A percentile compares a stretch with the other conserved stretches of the same genome.
Conservation (phyloP, 2,113 vertebrate species). For the Nycticebus coucang region DNA sequence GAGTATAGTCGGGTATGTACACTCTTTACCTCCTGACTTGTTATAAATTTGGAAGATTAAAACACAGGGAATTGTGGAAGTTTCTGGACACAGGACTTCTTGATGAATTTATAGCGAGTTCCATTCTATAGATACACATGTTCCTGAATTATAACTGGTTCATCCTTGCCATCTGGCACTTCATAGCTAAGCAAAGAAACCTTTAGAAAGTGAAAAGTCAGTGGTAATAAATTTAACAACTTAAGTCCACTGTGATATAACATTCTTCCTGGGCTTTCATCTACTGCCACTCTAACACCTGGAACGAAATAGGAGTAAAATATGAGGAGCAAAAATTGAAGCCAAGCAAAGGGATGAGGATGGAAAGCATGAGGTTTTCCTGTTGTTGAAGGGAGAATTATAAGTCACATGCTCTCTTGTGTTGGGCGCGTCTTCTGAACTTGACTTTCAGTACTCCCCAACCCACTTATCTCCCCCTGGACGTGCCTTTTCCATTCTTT, state of each 20-base stretch:
- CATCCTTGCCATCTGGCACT: conserved; percentile 41
- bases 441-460: background rate
- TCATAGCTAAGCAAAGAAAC: background rate
- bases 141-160: conserved; percentile 52
- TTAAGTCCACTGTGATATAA: conserved; percentile 15
- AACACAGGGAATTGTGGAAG: background rate
- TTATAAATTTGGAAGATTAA: conserved; percentile 19
- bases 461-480: too few species aligned
- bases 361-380: background rate
- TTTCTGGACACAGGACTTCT: background rate
- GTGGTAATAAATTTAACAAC: conserved; percentile 40
- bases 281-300: background rate
- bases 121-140: background rate
- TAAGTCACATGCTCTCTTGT: background rate
- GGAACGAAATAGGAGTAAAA: background rate
- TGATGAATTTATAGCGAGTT: background rate
- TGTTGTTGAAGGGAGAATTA: background rate
- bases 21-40: background rate
- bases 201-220: conserved; percentile 33
- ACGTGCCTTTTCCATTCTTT: background rate
- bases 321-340: background rate
- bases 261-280: background rate
- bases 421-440: background rate
- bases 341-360: background rate
- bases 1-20: background rate